phyloP scores from a whole-genome alignment of 2,888 invertebrate genomes.

The Thereva unica region DNA sequence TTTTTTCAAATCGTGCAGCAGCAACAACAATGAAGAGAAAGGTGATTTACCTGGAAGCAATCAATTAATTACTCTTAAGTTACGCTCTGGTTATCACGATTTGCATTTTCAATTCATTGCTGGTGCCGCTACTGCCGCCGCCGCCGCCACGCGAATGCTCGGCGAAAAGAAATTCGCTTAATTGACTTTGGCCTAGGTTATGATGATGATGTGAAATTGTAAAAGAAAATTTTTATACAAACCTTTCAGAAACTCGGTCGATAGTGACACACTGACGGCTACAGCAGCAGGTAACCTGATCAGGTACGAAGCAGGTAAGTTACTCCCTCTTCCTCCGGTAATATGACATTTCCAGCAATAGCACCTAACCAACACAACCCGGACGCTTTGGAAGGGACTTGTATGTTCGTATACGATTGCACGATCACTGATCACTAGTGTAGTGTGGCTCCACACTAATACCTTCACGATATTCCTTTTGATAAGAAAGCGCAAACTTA shows the following conservation, averaged over 20 bases:
- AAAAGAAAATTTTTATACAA: constrained; percentile 9
- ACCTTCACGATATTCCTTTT: constrained; percentile 1
- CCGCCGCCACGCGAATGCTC: no score
- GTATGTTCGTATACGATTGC: constrained; percentile 1
- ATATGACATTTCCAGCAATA: constrained; percentile 20
- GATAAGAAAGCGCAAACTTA: not conserved
- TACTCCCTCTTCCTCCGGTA: constrained; percentile 11
- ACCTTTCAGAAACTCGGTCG: constrained; percentile 30
- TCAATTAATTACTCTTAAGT: no score
- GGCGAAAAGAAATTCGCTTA: not conserved
- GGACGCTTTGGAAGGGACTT: no score
- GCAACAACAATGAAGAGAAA: no score
- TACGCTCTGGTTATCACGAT: not conserved
- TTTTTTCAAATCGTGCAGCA: no score
- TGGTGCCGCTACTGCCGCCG: no score
- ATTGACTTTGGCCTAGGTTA: constrained; percentile 27
- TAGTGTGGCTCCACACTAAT: not conserved
- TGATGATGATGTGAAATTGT: not conserved
- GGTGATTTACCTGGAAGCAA: no score
- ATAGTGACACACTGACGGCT: not conserved
- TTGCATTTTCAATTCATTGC: constrained; percentile 15
- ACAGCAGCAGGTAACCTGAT: constrained; percentile 5
- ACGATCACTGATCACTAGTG: not conserved
- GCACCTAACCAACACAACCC: not conserved
- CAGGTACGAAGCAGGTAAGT: constrained; percentile 28